Conservation (phyloP, 2,888 invertebrate species). For the Heliothis peltigera region DNA sequence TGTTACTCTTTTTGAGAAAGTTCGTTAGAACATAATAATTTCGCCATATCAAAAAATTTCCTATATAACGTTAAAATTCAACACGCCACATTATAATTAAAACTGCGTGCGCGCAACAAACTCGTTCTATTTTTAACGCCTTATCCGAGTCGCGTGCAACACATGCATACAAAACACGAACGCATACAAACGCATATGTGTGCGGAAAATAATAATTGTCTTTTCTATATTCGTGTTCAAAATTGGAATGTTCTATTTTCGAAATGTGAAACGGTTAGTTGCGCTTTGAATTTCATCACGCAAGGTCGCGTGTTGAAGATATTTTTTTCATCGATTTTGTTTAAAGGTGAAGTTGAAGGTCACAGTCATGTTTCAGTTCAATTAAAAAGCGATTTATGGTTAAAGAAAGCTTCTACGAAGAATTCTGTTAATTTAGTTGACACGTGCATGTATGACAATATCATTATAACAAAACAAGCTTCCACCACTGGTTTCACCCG, state of each 20-base stretch:
- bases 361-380: conserved; percentile 10
- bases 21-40: neutral
- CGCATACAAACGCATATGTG: conserved; percentile 5
- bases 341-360: conserved; percentile 46
- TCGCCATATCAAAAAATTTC: conserved; percentile 31
- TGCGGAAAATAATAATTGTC: conserved; percentile 21
- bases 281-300: conserved; percentile 34
- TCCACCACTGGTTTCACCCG: too few species aligned
- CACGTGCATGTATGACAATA: conserved; percentile 22
- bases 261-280: conserved; percentile 27
- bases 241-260: conserved; percentile 33
- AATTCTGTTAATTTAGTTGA: conserved; percentile 28
- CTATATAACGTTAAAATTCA: conserved; percentile 25
- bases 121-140: conserved; percentile 56
- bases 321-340: conserved; percentile 18
- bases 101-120: conserved; percentile 47
- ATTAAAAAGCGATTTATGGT: conserved; percentile 34
- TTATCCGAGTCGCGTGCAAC: conserved; percentile 43
- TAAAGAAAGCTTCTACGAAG: neutral
- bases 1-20: too few species aligned
- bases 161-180: conserved; percentile 17
- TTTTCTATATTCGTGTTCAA: conserved; percentile 16
- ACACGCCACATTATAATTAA: conserved; percentile 37
- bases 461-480: neutral
- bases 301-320: conserved; percentile 49